Conservation (phyloP, 2,797 vertebrate species). For the Gymnothorax reevesii region DNA sequence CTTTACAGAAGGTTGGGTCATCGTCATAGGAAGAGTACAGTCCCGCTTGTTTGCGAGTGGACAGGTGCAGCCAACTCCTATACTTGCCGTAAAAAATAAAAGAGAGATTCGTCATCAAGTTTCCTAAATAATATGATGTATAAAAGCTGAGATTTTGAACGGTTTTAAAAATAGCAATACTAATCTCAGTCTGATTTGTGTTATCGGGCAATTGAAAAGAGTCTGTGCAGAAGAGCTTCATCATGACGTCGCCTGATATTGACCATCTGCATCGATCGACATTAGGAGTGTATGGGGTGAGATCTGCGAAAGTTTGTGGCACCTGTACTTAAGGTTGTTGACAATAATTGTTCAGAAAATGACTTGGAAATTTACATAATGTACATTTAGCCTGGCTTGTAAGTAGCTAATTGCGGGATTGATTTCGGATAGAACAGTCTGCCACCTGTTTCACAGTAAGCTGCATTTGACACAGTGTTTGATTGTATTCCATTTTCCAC, state of each 20-base stretch:
- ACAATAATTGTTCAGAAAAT: not conserved
- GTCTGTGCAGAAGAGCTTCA: slow-evolving; percentile 41
- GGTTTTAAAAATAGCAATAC: slow-evolving; percentile 27
- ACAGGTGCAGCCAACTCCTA: not conserved
- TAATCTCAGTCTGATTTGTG: slow-evolving; percentile 16
- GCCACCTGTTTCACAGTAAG: not conserved
- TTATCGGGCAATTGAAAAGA: not conserved
- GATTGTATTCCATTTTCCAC: not conserved
- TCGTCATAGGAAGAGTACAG: not conserved
- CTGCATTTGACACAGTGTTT: not conserved
- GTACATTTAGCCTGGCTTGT: not conserved
- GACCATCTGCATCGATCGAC: slow-evolving; percentile 74
- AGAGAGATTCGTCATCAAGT: no score
- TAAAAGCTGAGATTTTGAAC: not conserved
- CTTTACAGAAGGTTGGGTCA: not conserved
- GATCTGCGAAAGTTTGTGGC: slow-evolving; percentile 34
- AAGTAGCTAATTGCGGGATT: not conserved
- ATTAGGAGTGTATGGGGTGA: slow-evolving; percentile 72
- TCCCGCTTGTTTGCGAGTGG: not conserved
- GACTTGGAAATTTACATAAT: not conserved
- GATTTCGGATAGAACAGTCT: not conserved
- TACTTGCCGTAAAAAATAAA: not conserved
- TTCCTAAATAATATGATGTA: not conserved
- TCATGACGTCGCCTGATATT: slow-evolving; percentile 63
- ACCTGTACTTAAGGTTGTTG: not conserved